Conservation (phyloP, 2,888 invertebrate genomes). For the Xestia rhomboidea region DNA sequence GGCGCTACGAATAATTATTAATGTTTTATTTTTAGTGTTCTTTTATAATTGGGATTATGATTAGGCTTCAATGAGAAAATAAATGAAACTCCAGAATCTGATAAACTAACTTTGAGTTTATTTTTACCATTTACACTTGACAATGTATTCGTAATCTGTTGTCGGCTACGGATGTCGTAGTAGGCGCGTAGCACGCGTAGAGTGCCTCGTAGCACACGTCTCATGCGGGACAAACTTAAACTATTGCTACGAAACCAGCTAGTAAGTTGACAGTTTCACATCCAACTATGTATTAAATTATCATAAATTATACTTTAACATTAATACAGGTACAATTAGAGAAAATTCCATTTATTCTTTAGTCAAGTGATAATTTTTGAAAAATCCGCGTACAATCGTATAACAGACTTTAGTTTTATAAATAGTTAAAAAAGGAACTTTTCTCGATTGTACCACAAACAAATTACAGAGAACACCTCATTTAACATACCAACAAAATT, state of each 20-base stretch:
- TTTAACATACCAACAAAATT: slow-evolving; percentile 74
- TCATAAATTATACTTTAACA: slow-evolving; percentile 64
- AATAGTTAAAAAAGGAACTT: slow-evolving; percentile 56
- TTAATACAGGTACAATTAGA: slow-evolving; percentile 63
- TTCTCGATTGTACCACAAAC: slow-evolving; percentile 71
- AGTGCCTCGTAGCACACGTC: slow-evolving; percentile 79
- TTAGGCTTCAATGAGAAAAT: slow-evolving; percentile 48
- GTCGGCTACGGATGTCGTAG: slow-evolving; percentile 87
- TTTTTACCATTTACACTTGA: slow-evolving; percentile 92
- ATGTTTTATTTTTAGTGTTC: neutral
- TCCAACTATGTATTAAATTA: slow-evolving; percentile 58
- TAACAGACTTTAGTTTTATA: slow-evolving; percentile 56
- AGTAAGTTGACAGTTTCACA: slow-evolving; percentile 68
- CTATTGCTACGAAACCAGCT: slow-evolving; percentile 79
- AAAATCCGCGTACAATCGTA: slow-evolving; percentile 51
- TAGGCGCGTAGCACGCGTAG: slow-evolving; percentile 88
- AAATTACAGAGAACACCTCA: slow-evolving; percentile 70
- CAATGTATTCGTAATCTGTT: slow-evolving; percentile 91
- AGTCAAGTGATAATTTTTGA: slow-evolving; percentile 47
- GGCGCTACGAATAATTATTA: slow-evolving; percentile 35
- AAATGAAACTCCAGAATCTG: slow-evolving; percentile 89
- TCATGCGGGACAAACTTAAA: slow-evolving; percentile 76
- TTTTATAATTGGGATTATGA: neutral
- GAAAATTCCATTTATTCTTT: slow-evolving; percentile 48
- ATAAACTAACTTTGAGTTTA: slow-evolving; percentile 92